Evolutionary conservation across 1,140 invertebrate species (phyloP).

Genomic region (Marisa cornuarietis): DNA sequence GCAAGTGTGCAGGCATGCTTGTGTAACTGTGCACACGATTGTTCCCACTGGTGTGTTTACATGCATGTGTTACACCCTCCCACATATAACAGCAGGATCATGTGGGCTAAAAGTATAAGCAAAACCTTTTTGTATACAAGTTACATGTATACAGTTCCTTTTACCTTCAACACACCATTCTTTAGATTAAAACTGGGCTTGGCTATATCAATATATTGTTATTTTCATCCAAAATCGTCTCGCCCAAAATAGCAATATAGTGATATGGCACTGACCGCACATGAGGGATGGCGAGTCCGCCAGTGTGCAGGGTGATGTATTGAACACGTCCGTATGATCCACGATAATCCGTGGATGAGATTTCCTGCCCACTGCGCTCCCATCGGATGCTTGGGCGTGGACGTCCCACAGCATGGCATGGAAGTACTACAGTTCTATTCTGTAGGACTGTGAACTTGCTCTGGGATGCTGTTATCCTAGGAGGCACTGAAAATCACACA

Average conservation of each 20-base stretch:
- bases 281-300: slow-evolving; percentile 57
- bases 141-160: no score
- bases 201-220: no score
- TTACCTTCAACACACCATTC: no score
- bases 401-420: slow-evolving; percentile 62
- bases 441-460: slow-evolving; percentile 49
- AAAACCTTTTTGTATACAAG: no score
- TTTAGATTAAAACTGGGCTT: no score
- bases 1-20: no score
- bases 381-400: slow-evolving; percentile 62
- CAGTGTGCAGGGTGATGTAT: slow-evolving; percentile 46
- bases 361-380: slow-evolving; percentile 58
- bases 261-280: slow-evolving; percentile 40
- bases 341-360: slow-evolving; percentile 44
- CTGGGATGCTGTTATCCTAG: slow-evolving; percentile 47
- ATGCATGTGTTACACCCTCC: no score
- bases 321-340: slow-evolving; percentile 33
- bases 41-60: no score
- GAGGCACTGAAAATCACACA: slow-evolving; percentile 46
- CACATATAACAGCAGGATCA: no score
- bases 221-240: no score
- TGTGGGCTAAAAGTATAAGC: no score
- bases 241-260: background rate
- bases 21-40: no score
- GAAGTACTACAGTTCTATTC: slow-evolving; percentile 56